These are phyloP conservation scores for Chiloscyllium plagiosum DNA, from an alignment of 2,113 vertebrate species.

Conservation along the genomic window DNA sequence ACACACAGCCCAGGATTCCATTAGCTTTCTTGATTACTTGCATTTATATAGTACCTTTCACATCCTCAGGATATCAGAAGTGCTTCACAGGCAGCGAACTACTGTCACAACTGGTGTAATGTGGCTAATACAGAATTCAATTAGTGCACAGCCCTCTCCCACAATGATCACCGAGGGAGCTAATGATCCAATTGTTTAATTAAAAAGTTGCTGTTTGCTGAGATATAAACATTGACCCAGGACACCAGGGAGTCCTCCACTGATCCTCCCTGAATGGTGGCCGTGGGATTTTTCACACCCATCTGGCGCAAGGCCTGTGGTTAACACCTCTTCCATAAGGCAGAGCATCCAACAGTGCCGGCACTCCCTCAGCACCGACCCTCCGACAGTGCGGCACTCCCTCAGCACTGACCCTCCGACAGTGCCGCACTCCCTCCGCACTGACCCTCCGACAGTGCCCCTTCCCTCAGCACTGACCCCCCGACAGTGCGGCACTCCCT, in stretches of 20 bases:
- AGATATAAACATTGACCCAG: not conserved
- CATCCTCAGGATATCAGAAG: not conserved
- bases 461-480: not conserved
- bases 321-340: not conserved
- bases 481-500: not conserved
- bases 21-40: not conserved
- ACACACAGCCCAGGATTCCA: too few species aligned
- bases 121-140: not conserved
- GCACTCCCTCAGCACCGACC: not conserved
- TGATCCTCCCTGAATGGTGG: not conserved
- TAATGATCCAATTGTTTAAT: not conserved
- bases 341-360: not conserved
- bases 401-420: not conserved
- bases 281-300: not conserved
- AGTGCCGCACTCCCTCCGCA: not conserved
- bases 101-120: not conserved
- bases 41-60: not conserved
- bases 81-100: not conserved
- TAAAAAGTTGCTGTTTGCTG: not conserved
- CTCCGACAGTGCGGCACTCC: not conserved
- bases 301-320: not conserved
- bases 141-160: not conserved
- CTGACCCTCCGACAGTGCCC: not conserved
- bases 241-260: not conserved
- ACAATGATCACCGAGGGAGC: not conserved